These are phyloP conservation scores for Collichthys lucidus DNA, from an alignment of 2,113 vertebrate species.

Conservation along the genomic window DNA sequence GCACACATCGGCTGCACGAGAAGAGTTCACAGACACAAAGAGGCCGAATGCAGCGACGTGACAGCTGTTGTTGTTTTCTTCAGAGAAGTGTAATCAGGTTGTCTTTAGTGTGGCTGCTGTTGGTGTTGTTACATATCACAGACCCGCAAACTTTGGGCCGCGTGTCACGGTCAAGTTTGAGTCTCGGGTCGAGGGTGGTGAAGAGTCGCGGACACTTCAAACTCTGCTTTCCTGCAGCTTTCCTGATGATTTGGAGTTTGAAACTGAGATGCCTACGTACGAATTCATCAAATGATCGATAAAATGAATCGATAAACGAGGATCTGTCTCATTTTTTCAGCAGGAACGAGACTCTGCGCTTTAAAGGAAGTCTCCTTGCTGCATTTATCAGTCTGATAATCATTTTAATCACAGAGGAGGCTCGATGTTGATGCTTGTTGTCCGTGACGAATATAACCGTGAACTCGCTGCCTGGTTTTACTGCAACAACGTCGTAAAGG, in stretches of 20 bases:
- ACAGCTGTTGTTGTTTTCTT: too few relatives aligned
- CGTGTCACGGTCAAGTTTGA: neutral
- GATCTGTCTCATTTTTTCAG: neutral
- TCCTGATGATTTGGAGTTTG: too few relatives aligned
- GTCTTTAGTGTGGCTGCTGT: neutral
- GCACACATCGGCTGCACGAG: too few relatives aligned
- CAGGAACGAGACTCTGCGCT: neutral
- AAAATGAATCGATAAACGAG: neutral
- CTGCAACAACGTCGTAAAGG: neutral
- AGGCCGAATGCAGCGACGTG: too few relatives aligned
- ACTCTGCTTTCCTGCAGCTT: too few relatives aligned
- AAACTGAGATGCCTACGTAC: too few relatives aligned
- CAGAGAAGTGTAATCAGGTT: too few relatives aligned
- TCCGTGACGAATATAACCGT: neutral
- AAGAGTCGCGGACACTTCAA: neutral
- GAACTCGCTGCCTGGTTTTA: slow-evolving; percentile 11
- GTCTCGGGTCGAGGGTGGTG: neutral
- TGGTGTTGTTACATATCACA: slow-evolving; percentile 11
- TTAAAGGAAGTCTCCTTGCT: neutral
- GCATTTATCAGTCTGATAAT: neutral
- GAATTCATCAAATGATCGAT: too few relatives aligned
- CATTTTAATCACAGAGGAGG: neutral
- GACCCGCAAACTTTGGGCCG: neutral
- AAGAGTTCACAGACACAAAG: too few relatives aligned
- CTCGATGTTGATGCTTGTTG: slow-evolving; percentile 1